phyloP scores from a whole-genome alignment of 2,888 invertebrate species.

The Watsonalla cultraria region DNA sequence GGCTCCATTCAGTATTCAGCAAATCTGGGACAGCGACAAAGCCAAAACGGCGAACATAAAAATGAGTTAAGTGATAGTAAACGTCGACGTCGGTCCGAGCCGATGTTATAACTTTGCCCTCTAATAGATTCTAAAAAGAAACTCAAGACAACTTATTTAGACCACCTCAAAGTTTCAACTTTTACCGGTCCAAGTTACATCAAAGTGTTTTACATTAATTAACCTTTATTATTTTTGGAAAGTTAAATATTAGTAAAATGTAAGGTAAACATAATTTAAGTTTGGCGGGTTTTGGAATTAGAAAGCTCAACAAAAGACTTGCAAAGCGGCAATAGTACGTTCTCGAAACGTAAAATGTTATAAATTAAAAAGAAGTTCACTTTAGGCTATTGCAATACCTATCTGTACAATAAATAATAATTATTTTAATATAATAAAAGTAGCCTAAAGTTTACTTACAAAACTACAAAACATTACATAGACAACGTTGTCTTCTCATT shows the following conservation, averaged over 20 bases:
- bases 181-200: background rate
- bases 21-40: conserved; percentile 59
- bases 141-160: conserved; percentile 36
- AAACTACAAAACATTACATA: too few species aligned
- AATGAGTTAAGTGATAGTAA: conserved; percentile 73
- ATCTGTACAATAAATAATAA: too few species aligned
- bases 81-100: conserved; percentile 43
- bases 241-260: background rate
- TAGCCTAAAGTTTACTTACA: too few species aligned
- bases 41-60: conserved; percentile 66
- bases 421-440: too few species aligned
- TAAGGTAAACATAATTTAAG: conserved; percentile 7
- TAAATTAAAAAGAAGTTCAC: too few species aligned
- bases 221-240: background rate
- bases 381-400: too few species aligned
- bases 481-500: too few species aligned
- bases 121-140: conserved; percentile 57
- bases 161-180: conserved; percentile 4
- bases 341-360: too few species aligned
- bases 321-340: too few species aligned
- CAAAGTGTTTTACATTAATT: background rate
- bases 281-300: background rate
- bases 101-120: conserved; percentile 53
- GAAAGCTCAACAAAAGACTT: background rate
- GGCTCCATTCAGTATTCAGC: conserved; percentile 57